Evolutionary conservation across 1,140 invertebrate genomes (phyloP), one percentile per base, ranked within the genome.

Genomic region (Diorhabda carinulata): DNA sequence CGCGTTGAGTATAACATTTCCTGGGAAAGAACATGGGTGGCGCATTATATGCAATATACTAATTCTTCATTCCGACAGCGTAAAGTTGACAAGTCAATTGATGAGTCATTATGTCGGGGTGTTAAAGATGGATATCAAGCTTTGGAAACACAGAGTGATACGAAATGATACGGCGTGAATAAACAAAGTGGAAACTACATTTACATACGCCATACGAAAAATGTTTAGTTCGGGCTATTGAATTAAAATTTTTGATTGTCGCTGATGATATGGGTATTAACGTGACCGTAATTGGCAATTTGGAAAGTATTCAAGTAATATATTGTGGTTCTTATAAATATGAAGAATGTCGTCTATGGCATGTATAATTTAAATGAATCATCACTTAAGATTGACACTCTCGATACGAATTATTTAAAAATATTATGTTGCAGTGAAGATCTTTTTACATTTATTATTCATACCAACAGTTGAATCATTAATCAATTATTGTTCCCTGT

Each of bases 81-180:
- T 65, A 65, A 8, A 65, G 64, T 65, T 65, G 64, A 65, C 64
- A 56, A 65, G 64, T 65, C 64, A 65, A 65, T 65, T 65, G 64
- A 65, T 65, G 64, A 65, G 56, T 65, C 64, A 65, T 65, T 65
- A 65, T 45, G 64, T 65, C 64, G 64, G 64, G 64, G 64, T 65
- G 64, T 65, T 65, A 57, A 65, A 65, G 64, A 65, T 65, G 64
- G 42, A 65, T 65, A 65, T 65, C 64, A 40, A 43, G 25, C 42
- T 56, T 65, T 41, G 59, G 42, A 61, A 61, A 43, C 40, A 61
- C 59, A 43, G 40, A 52, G n/a, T 52, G 47, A 52, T 52, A 52
- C 47, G 61, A 43, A 62, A 62, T 57, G 52, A 57, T 65, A 65
- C 64, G 64, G 43, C 57, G 52, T 65, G 64, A 65, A 65, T 65